Base-by-base conservation (phyloP, 2,113 vertebrate genomes). In the Orycteropus afer region DNA sequence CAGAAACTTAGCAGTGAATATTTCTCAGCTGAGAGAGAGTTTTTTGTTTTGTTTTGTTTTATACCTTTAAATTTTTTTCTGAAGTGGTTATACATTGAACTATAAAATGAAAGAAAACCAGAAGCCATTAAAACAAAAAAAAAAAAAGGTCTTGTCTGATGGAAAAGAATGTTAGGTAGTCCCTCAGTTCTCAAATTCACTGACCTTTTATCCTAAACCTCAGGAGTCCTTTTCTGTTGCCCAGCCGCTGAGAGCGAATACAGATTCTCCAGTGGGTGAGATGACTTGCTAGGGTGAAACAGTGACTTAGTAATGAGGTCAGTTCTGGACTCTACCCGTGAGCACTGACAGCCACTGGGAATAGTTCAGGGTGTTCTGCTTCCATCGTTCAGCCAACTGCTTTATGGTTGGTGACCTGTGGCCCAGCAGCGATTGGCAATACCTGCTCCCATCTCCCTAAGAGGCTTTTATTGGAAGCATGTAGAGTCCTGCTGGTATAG, bases 321-420 rank as follows among this genome's bases (percentile, higher is more conserved):
- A 86, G 67, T 59, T 86, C 79, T 91, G 71, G 37, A 83, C 23
- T 74, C 40, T 77, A 23, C 51, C 40, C 79, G n/a, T 5, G 49
- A 59, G 32, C 7, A 45, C n/a, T 15, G 45, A 76, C 51, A 86
- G 76, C 92, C 89, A 74, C 95, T 95, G 90, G 53, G 92, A 94
- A 89, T 57, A 86, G 74, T 90, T 80, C 77, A 85, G 47, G 47
- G 59, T 89, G 92, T 63, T 93, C 83, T 25, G 37, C 63, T 87
- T 82, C 80, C 89, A 77, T 53, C 18, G 2, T n/a, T 94, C 95
- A 79, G 53, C 83, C 84, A 88, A 84, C 83, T 84, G 83, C 80
- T 95, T 95, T 95, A 86, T 95, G 93, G 94, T 95, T 89, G 69
- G 79, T 96, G 96, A 96, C 96, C 95, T 94, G 32, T 84, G 71